Percentiles rank a stretch among this genome's conserved stretches.
These are phyloP conservation scores for Oreochromis aureus DNA, from an alignment of 2,113 vertebrate genomes.

Conservation along the genomic window DNA sequence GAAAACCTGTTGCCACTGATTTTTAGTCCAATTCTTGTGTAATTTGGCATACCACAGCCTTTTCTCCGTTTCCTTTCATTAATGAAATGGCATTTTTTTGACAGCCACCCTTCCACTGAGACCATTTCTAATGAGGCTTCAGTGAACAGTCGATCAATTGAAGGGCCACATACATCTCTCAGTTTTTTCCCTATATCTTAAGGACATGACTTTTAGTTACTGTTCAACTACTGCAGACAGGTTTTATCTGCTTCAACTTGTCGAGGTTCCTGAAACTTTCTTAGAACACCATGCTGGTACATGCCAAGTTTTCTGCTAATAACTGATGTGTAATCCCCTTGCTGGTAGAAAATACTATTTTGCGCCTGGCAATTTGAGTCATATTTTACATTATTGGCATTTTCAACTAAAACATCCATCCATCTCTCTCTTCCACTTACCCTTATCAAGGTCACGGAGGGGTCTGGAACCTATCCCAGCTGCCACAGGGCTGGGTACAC, in stretches of 20 bases:
- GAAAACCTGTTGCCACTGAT: no score
- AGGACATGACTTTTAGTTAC: background rate
- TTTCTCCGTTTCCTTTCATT: no score
- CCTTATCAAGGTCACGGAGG: background rate
- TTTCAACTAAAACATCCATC: background rate
- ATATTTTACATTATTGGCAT: background rate
- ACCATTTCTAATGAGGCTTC: background rate
- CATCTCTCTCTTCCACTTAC: background rate
- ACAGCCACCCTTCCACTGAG: no score
- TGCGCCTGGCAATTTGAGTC: background rate
- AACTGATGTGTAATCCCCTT: background rate
- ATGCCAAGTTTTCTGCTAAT: background rate
- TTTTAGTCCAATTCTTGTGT: no score
- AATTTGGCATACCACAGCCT: no score
- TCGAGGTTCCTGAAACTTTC: background rate
- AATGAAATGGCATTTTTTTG: no score
- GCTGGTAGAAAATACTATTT: background rate
- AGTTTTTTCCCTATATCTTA: background rate
- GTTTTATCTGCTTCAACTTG: background rate
- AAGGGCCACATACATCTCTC: background rate
- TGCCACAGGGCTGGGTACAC: background rate
- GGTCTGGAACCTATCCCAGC: background rate
- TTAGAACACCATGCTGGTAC: background rate
- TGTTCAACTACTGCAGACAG: background rate
- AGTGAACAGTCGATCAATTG: no score